Evolutionary conservation across 2,888 invertebrate genomes (phyloP), one percentile per base, ranked within the genome.

Genomic region (Eupithecia abbreviata): DNA sequence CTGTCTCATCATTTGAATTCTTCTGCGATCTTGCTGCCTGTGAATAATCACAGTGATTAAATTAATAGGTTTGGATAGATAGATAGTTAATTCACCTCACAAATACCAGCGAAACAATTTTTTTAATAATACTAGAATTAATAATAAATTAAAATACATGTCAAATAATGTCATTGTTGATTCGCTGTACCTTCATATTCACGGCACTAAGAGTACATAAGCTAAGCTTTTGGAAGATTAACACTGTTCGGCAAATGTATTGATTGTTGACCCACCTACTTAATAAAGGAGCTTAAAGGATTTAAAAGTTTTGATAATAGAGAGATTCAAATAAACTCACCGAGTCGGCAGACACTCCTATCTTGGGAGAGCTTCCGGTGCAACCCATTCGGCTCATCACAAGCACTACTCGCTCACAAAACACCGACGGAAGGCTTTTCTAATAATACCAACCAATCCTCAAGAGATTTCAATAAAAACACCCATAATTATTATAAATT

Each of bases 361-460:
- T 82, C 80, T 88, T 88, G 71, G 87, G 88, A 43, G 91, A 85
- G 82, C 93, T 92, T 76, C 88, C 85, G 84, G 90, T 86, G 80
- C 94, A 93, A 80, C 94, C 94, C 94, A 94, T 94, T 76, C 83
- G 78, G 72, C 83, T 79, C 91, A 88, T 84, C 76, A 87, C 86
- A 84, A 45, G 18, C 77, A 79, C 80, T 41, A 42, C 71, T 62
- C 74, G 9, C 71, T 72, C 55, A 70, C 71, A 15, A 75, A 43
- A 79, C 73, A 83, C 77, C 77, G 81, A 72, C 65, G 79, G 79
- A 81, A 82, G 79, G 83, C 85, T 74, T 70, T 49, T 70, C 5
- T 1, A 70, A 41, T 70, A 43, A 65, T 1, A 1, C 6, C 30
- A 30, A 4, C 9, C 3, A 47, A 3, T 6, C 9, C 9, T 3